Evolutionary conservation across 2,797 vertebrate species (phyloP).

Genomic region (Gadopsis bispinosus): DNA sequence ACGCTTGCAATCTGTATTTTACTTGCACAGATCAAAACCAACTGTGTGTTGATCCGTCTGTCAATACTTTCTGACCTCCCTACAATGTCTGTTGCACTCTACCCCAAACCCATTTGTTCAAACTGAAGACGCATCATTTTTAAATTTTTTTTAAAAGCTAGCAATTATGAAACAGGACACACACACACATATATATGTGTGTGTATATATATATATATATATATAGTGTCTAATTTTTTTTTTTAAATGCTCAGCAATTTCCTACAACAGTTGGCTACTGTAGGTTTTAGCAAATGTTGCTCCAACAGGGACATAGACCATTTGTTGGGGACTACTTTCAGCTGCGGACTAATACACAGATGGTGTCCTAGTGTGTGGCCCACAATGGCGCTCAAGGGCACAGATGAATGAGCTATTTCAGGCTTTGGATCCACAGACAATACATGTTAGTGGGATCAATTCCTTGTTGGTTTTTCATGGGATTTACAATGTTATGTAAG

Average conservation of each 20-base stretch:
- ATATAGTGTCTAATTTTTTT: background rate
- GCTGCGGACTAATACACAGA: background rate
- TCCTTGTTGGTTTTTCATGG: background rate
- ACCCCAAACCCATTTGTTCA: background rate
- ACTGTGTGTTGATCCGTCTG: background rate
- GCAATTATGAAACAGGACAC: background rate
- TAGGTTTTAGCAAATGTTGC: background rate
- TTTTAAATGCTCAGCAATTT: background rate
- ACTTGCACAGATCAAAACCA: background rate
- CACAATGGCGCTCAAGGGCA: background rate
- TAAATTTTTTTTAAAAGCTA: background rate
- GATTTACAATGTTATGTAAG: background rate
- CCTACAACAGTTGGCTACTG: background rate
- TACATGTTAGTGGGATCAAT: background rate
- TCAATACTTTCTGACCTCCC: background rate
- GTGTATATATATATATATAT: background rate
- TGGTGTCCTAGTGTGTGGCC: background rate
- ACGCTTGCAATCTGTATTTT: background rate
- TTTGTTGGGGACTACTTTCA: background rate
- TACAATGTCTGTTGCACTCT: background rate
- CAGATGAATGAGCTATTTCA: background rate
- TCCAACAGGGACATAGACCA: background rate
- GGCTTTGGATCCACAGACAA: too few relatives aligned
- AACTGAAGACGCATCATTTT: background rate
- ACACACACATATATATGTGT: too few relatives aligned